Percentiles rank a stretch among this genome's conserved stretches.
These are phyloP conservation scores for Eumacrocentrus americanus DNA, from an alignment of 2,888 invertebrate genomes.

Conservation along the genomic window DNA sequence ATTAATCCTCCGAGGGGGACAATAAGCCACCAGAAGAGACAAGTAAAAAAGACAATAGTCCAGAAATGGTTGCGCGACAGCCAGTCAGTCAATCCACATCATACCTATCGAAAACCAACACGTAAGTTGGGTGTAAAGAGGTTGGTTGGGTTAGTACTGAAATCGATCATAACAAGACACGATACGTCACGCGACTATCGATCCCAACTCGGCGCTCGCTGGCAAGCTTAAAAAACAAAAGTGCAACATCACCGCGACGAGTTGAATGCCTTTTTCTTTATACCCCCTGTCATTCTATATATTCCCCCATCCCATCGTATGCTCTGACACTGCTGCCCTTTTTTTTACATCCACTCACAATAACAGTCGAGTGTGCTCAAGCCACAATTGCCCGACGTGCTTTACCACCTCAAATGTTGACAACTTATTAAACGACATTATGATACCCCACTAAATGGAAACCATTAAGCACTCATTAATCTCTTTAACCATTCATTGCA, in stretches of 20 bases:
- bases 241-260: slow-evolving; percentile 4
- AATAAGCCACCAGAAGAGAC: too few relatives aligned
- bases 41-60: too few relatives aligned
- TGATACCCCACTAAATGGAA: too few relatives aligned
- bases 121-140: slow-evolving; percentile 31
- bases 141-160: slow-evolving; percentile 28
- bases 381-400: too few relatives aligned
- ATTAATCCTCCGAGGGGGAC: too few relatives aligned
- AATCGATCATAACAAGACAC: slow-evolving; percentile 37
- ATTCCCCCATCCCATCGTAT: too few relatives aligned
- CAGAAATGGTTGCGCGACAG: background rate
- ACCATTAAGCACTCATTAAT: too few relatives aligned
- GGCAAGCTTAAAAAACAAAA: slow-evolving; percentile 14
- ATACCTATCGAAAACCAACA: slow-evolving; percentile 31
- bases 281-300: background rate
- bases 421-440: too few relatives aligned
- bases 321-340: too few relatives aligned
- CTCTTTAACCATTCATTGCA: too few relatives aligned
- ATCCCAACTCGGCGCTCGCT: slow-evolving; percentile 16
- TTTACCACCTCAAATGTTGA: too few relatives aligned
- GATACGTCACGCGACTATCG: slow-evolving; percentile 37
- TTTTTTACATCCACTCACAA: too few relatives aligned
- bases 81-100: slow-evolving; percentile 8
- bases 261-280: slow-evolving; percentile 8
- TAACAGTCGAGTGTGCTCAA: background rate